Conservation (phyloP, 2,888 invertebrate species). For the Mellilla xanthometata region DNA sequence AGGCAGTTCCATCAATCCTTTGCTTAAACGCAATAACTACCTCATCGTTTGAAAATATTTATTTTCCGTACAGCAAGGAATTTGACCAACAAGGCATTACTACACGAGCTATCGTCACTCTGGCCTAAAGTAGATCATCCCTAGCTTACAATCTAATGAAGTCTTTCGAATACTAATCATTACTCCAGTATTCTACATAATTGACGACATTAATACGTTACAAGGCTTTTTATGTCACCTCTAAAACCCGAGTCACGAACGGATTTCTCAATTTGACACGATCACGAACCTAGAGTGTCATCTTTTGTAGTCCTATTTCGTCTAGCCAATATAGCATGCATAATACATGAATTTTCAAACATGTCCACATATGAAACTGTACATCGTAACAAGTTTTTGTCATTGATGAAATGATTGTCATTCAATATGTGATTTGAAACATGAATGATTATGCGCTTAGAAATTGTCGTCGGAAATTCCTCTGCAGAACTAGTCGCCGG, state of each 20-base stretch:
- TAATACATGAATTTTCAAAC: slow-evolving; percentile 41
- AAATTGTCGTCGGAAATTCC: slow-evolving; percentile 1
- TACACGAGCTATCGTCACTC: too few relatives aligned
- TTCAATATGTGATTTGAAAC: slow-evolving; percentile 45
- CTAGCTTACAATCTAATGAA: too few relatives aligned
- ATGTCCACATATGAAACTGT: slow-evolving; percentile 41
- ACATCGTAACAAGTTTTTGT: too few relatives aligned
- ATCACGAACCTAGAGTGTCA: slow-evolving; percentile 40
- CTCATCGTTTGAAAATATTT: too few relatives aligned
- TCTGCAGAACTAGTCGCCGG: background rate
- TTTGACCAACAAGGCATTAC: too few relatives aligned
- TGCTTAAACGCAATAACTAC: too few relatives aligned
- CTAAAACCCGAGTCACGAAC: slow-evolving; percentile 33
- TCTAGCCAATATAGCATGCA: slow-evolving; percentile 34
- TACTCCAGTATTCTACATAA: slow-evolving; percentile 4
- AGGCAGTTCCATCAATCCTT: too few relatives aligned
- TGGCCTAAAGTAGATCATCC: too few relatives aligned
- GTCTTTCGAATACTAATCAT: slow-evolving; percentile 14
- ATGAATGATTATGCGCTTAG: slow-evolving; percentile 1
- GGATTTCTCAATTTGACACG: slow-evolving; percentile 40
- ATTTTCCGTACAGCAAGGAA: too few relatives aligned
- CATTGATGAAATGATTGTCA: slow-evolving; percentile 43
- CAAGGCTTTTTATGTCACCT: slow-evolving; percentile 15
- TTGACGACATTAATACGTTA: slow-evolving; percentile 13
- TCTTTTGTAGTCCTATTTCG: slow-evolving; percentile 45